Conservation (phyloP, 2,797 vertebrate species). For the Poeciliopsis turneri region DNA sequence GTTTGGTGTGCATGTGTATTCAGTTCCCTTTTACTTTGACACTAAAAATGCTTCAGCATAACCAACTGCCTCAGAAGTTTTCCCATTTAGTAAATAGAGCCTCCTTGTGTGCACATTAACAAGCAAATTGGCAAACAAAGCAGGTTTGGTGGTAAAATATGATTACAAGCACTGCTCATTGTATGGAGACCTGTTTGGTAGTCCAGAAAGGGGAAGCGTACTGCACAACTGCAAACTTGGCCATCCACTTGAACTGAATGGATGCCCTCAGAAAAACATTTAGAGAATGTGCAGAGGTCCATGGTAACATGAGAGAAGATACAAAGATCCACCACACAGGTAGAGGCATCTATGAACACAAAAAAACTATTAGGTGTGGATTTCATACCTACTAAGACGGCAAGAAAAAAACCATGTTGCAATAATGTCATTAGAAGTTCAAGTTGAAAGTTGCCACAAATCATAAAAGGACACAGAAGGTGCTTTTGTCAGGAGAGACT, state of each 20-base stretch:
- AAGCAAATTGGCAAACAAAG: background rate
- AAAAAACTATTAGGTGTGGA: background rate
- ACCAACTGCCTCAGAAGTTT: background rate
- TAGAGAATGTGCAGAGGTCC: background rate
- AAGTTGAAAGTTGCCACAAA: background rate
- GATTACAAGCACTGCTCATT: background rate
- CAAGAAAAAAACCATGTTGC: background rate
- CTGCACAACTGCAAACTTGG: background rate
- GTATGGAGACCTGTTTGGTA: background rate
- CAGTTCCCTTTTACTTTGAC: background rate
- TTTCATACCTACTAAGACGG: background rate
- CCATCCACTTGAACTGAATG: background rate
- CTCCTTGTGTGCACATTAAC: background rate
- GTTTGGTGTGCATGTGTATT: background rate
- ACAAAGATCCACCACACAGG: background rate
- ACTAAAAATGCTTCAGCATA: background rate
- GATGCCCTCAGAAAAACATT: background rate
- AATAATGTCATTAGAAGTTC: background rate
- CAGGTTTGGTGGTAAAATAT: background rate
- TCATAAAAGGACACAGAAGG: background rate
- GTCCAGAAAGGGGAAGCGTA: background rate
- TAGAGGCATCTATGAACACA: background rate
- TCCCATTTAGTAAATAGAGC: background rate
- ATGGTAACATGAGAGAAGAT: background rate
- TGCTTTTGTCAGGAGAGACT: background rate